Base-by-base conservation (phyloP, 1,140 invertebrate genomes). In the Apis cerana region DNA sequence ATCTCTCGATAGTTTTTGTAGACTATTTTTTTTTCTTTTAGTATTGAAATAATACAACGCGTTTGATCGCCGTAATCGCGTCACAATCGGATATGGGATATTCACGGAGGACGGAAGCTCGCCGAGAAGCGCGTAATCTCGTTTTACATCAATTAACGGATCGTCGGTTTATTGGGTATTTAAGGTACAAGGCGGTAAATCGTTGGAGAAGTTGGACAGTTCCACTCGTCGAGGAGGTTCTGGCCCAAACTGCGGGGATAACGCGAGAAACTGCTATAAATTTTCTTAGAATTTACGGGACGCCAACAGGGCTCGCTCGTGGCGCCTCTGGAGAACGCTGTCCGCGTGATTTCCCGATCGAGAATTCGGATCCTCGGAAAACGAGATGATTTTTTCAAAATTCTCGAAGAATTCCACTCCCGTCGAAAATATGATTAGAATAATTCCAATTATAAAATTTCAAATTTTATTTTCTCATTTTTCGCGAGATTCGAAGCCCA, bases 271-370 rank as follows among this genome's bases (percentile, higher is more conserved):
- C 61, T 74, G 50, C 78, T 79, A 82, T 86, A 84, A 86, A 86
- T 86, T 86, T 85, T 74, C 77, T 84, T 77, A 68, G 21, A 77
- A 86, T 86, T 86, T 86, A 86, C 74, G 78, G 50, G 68, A 84
- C 68, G 72, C 79, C 83, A 81, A 50, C 72, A 52, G 64, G 48
- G 48, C 78, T 68, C 33, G 76, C 43, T 61, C 54, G 56, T 70
- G 43, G 48, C 64, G 21, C 62, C 78, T 64, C 78, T 7, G 2
- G 70, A 33, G 82, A 70, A 64, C 52, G 15, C 68, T 68, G 61
- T 48, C 33, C 9, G 23, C 17, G 19, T 15, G 80, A 82, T 10
- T 23, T 62, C 19, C 1, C 1, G 23, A 3, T 15, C 27, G 33
- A 43, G 33, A 43, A 43, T 43, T 43, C 33, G 33, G 0, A 33